Base-by-base conservation (phyloP, 2,113 vertebrate species). In the Baryphthengus martii region DNA sequence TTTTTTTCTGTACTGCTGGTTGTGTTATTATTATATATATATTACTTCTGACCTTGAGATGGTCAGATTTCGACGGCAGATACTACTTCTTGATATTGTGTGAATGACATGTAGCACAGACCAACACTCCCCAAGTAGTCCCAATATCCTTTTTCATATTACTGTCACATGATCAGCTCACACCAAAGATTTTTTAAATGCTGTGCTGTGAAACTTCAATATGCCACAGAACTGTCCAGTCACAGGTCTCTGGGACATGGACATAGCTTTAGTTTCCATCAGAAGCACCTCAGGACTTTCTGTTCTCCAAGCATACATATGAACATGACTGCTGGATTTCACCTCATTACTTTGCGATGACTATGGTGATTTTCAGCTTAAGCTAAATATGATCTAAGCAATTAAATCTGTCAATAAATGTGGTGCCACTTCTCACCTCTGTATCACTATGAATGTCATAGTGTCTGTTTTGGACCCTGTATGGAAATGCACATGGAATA, bases 391-490 rank as follows among this genome's bases (percentile, higher is more conserved):
- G 24, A 35, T 28, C 16, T 73, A 59, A 56, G 21, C 29, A 73
- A 61, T 50, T 78, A 53, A 62, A 85, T 90, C 77, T 90, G 14
- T 62, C 47, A 29, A 17, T 39, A 52, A 78, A 67, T 31, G 2
- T 23, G 21, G 19, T 65, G 20, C 9, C 87, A 9, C 25, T 85
- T 90, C 40, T 82, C n/a, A 74, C 24, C 0, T 7, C 2, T 0
- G 0, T 35, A 14, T 59, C n/a, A 29, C n/a, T 29, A 28, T 61
- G 49, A n/a, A 58, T 44, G 28, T 33, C 26, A 29, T 6, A 23
- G 26, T 28, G 11, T 52, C 52, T 62, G 20, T 62, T 52, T 44
- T 71, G 66, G 37, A 29, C 0, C 0, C 26, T 50, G 29, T 50
- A 29, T 56, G n/a, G 35, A 62, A 13, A 4, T 39, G 35, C 17